Percentiles rank a stretch among this genome's conserved stretches.
These are phyloP conservation scores for Arizona elegans DNA, from an alignment of 2,113 vertebrate species.

Conservation along the genomic window DNA sequence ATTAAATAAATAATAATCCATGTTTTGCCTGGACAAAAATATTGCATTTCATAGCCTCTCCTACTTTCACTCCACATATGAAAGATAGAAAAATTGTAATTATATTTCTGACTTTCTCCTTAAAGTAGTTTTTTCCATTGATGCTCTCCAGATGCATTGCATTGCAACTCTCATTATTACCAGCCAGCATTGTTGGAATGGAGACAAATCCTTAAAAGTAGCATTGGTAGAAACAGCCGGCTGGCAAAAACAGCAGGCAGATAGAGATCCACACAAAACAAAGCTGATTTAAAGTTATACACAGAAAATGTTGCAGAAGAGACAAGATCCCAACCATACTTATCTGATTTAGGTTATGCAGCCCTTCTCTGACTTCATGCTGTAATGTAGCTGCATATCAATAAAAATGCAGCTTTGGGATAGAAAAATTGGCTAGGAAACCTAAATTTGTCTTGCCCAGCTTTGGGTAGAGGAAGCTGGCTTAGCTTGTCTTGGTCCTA, in stretches of 20 bases:
- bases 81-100: not conserved
- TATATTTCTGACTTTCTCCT: conserved; percentile 22
- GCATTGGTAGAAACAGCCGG: not conserved
- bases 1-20: not conserved
- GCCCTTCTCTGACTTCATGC: not conserved
- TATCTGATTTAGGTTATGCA: not conserved
- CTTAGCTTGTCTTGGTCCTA: not conserved
- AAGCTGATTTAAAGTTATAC: not conserved
- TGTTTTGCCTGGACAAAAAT: conserved; percentile 7
- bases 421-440: not conserved
- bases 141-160: not conserved
- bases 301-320: not conserved
- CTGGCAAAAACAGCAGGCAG: not conserved
- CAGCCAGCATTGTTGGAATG: not conserved
- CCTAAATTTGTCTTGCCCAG: not conserved
- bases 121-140: not conserved
- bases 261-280: not conserved
- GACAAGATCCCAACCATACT: not conserved
- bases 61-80: not conserved
- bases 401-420: not conserved
- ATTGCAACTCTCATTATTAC: not conserved
- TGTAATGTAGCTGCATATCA: not conserved
- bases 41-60: not conserved
- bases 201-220: not conserved
- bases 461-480: not conserved